Base-by-base conservation (phyloP, 2,888 invertebrate genomes). In the Caenorhabditis sp. region DNA sequence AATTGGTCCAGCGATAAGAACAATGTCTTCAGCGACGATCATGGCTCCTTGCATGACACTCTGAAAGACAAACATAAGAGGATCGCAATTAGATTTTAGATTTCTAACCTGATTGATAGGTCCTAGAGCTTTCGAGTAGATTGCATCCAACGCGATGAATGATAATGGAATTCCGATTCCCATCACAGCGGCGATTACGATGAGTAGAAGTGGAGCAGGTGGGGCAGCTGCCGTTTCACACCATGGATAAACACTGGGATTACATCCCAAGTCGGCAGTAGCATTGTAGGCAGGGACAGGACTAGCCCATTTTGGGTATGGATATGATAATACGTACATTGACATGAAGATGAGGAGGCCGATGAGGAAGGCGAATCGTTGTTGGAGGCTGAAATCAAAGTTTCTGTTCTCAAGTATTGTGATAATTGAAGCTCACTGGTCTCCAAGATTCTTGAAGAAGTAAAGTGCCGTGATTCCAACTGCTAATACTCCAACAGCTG, bases 81-180 rank as follows among this genome's bases (percentile, higher is more conserved):
- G n/a, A n/a, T n/a, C n/a, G n/a, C n/a, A n/a, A n/a, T n/a, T n/a
- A n/a, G n/a, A n/a, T n/a, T n/a, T n/a, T n/a, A n/a, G n/a, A n/a
- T n/a, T n/a, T n/a, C n/a, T n/a, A n/a, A n/a, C n/a, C n/a, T n/a
- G 84, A 70, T 84, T 76, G 49, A 84, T 81, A 5, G 66, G 64
- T 44, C 84, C 84, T 12, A 84, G 61, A 14, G 56, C 49, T 56
- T 84, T 81, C 58, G 86, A 86, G 56, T 87, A 87, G 58, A 87
- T 86, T 12, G 87, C 83, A 49, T 87, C 87, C 44, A 86, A 24
- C 0, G 86, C 81, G 8, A 87, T 58, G 16, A 54, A 51, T 6
- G 84, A 83, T 61, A 87, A 66, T 47, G 87, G 87, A 22, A 87
- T 81, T 54, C 84, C 87, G 28, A 87, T 61, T 49, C 86, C 87